These are phyloP conservation scores for Seriola aureovittata DNA, from an alignment of 2,113 vertebrate genomes.

Conservation along the genomic window DNA sequence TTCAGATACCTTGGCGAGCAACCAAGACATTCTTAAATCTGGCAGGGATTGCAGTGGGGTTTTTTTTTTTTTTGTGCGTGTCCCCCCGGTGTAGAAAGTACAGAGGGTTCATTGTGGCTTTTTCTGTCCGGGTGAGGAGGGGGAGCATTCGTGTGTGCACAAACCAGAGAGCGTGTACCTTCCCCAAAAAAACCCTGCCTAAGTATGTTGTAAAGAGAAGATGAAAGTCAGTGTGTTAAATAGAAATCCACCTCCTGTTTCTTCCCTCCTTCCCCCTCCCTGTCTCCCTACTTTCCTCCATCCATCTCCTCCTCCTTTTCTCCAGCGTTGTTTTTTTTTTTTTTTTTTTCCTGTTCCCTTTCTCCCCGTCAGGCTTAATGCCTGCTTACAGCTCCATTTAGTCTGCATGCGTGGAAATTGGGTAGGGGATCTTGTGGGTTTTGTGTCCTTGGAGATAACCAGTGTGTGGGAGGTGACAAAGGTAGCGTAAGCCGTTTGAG, in stretches of 20 bases:
- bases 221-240: conserved; percentile 77
- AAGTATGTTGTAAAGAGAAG: conserved; percentile 76
- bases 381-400: conserved; percentile 82
- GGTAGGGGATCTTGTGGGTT: conserved; percentile 81
- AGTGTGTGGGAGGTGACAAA: conserved; percentile 84
- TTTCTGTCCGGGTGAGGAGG: conserved; percentile 58
- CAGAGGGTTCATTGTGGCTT: conserved; percentile 78
- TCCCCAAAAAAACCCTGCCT: conserved; percentile 49
- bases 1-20: conserved; percentile 74
- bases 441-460: conserved; percentile 84
- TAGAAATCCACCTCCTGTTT: conserved; percentile 73
- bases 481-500: conserved; percentile 78
- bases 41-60: conserved; percentile 51
- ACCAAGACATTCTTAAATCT: conserved; percentile 73
- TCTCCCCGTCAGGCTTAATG: conserved; percentile 78
- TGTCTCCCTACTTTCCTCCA: conserved; percentile 52
- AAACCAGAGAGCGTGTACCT: conserved; percentile 51
- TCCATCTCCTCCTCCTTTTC: conserved; percentile 65
- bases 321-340: conserved; percentile 58
- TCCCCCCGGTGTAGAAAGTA: conserved; percentile 67
- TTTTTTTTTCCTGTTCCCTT: conserved; percentile 67
- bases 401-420: conserved; percentile 82
- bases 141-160: conserved; percentile 50
- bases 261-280: conserved; percentile 46
- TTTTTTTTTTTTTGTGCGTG: conserved; percentile 47